Base-by-base conservation (phyloP, 2,113 vertebrate genomes). In the Silurus meridionalis region DNA sequence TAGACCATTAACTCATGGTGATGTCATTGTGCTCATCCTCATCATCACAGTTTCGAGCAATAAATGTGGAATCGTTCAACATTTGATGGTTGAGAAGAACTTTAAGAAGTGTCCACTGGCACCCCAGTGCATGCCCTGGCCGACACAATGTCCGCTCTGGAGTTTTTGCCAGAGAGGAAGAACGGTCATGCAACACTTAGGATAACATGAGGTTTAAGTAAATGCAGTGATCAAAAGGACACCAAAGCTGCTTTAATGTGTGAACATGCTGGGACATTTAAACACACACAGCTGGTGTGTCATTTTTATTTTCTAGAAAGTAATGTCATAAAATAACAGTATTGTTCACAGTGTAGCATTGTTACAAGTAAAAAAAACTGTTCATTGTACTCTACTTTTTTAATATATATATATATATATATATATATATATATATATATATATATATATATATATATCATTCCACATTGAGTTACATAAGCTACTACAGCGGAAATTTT, bases 171-270 rank as follows among this genome's bases (percentile, higher is more conserved):
- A 86, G 58, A 85, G 58, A 64, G 77, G 52, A 83, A 85, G 52
- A 69, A 85, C 87, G 91, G 90, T 93, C 94, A 94, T 94, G 93
- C 93, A 93, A 94, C 93, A 93, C 88, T 93, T 87, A 91, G 85
- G 75, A 60, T 83, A 80, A 85, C 67, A 86, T 53, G 55, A 67
- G 60, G 28, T 82, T 21, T 23, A 37, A 74, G 80, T 83, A 74
- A 83, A 88, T 85, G 83, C 79, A 78, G 80, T 83, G 87, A 87
- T 74, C 25, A 77, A 80, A n/a, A 79, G 67, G 69, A 85, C 69
- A 88, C 57, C 83, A 61, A 75, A 82, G 61, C 64, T 53, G 75
- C 71, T 79, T 67, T 87, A 89, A 86, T 90, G 91, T 90, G 87
- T 88, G 86, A 83, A 85, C 80, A 88, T 83, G 80, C 48, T 25